Conservation (phyloP, 2,888 invertebrate genomes). For the Nebria salina region DNA sequence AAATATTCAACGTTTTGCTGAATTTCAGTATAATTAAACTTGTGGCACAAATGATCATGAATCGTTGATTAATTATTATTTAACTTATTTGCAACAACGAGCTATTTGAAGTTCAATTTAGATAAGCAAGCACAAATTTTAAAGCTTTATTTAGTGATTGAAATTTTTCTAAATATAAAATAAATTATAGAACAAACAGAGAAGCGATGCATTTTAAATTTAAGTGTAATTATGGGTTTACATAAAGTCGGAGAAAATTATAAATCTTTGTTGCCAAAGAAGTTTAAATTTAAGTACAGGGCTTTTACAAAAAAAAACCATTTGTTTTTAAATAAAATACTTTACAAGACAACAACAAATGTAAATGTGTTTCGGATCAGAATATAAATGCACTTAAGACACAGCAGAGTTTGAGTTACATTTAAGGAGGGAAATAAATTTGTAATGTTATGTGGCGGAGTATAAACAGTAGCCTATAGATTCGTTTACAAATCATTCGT, state of each 20-base stretch:
- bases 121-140: no score
- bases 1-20: not conserved
- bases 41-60: no score
- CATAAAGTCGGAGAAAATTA: no score
- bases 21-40: not conserved
- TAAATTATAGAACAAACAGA: no score
- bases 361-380: not conserved
- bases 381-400: not conserved
- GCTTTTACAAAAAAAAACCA: not conserved
- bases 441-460: not conserved
- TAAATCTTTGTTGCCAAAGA: not conserved
- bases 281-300: not conserved
- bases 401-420: conserved; percentile 3
- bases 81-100: no score
- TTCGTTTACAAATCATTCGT: conserved; percentile 6
- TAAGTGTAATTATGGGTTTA: no score
- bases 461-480: conserved; percentile 6
- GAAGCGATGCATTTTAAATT: no score
- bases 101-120: no score
- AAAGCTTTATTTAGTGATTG: no score
- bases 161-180: no score
- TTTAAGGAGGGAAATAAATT: not conserved
- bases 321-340: conserved; percentile 1
- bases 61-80: no score
- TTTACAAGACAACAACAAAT: not conserved